A percentile compares a stretch with the other conserved stretches of the same genome.
phyloP scores from a whole-genome alignment of 2,113 vertebrate species.

The Brachyhypopomus occidentalis region DNA sequence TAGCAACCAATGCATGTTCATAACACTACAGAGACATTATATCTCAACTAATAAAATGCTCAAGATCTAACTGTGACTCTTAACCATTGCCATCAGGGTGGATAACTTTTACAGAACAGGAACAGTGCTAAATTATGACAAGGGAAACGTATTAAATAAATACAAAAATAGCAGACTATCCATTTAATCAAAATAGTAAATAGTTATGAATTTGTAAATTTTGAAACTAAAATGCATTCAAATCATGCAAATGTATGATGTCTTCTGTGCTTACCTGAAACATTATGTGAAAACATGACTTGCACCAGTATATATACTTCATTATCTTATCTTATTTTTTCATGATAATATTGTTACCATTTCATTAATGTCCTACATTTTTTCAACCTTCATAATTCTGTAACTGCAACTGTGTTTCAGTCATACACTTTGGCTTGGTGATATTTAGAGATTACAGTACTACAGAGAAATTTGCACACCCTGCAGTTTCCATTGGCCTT shows the following conservation, averaged over 20 bases:
- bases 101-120: no score
- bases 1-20: background rate
- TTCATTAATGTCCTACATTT: background rate
- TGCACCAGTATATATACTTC: background rate
- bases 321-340: constrained; percentile 30
- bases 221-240: background rate
- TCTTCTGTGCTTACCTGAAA: background rate
- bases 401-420: no score
- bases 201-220: background rate
- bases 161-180: no score
- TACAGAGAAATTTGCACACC: background rate
- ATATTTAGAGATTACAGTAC: background rate
- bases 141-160: no score
- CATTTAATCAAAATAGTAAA: no score
- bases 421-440: background rate
- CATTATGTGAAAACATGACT: background rate
- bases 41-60: no score
- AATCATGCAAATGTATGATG: background rate
- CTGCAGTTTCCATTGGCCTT: background rate
- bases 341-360: background rate
- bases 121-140: no score
- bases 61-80: no score
- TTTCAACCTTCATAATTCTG: background rate
- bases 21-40: no score
- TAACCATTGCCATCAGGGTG: no score